Evolutionary conservation across 2,888 invertebrate genomes (phyloP).

Genomic region (Andrena dorsata): DNA sequence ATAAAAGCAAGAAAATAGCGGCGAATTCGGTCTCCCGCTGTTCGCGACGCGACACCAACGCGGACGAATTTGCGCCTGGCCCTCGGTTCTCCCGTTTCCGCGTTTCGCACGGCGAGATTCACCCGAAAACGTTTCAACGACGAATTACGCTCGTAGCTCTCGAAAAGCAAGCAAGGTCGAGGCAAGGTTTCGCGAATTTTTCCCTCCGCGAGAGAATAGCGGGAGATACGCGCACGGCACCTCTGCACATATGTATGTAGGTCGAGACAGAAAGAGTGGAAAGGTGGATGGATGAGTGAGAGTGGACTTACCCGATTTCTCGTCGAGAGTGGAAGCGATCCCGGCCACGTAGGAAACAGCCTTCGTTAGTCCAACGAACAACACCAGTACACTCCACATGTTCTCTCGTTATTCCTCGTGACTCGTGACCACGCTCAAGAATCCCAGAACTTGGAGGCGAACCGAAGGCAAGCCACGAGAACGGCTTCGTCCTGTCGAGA

Average conservation of each 20-base stretch:
- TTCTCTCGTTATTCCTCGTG: slow-evolving; percentile 69
- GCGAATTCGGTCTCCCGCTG: background rate
- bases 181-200: background rate
- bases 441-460: slow-evolving; percentile 31
- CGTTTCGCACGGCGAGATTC: background rate
- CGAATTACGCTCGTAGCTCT: background rate
- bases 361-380: slow-evolving; percentile 80
- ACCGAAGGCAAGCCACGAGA: slow-evolving; percentile 30
- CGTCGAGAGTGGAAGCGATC: slow-evolving; percentile 65
- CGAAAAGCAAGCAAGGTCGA: background rate
- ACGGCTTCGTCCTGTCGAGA: slow-evolving; percentile 9
- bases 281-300: background rate
- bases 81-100: background rate
- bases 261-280: background rate
- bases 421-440: slow-evolving; percentile 52
- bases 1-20: slow-evolving; percentile 25
- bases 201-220: background rate
- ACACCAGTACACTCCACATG: slow-evolving; percentile 81
- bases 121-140: slow-evolving; percentile 11
- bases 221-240: background rate
- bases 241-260: background rate
- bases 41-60: slow-evolving; percentile 1
- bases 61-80: slow-evolving; percentile 1
- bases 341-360: slow-evolving; percentile 75
- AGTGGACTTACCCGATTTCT: slow-evolving; percentile 75